Percentiles rank a stretch among this genome's conserved stretches.
These are phyloP conservation scores for Felis chaus DNA, from an alignment of 2,113 vertebrate genomes.

Conservation along the genomic window DNA sequence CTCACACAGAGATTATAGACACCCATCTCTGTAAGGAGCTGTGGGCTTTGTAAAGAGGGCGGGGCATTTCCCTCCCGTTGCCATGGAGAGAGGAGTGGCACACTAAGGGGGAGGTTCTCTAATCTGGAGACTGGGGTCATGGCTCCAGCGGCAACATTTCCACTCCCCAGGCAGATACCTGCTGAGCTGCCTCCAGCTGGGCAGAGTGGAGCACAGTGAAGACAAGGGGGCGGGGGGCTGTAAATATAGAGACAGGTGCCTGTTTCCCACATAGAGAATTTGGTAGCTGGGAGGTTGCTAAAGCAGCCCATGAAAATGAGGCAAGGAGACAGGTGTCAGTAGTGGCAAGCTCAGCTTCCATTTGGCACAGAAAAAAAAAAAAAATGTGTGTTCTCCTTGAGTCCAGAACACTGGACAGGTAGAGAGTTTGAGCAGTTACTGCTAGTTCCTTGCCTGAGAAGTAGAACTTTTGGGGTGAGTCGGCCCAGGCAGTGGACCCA, in stretches of 20 bases:
- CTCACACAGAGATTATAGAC: neutral
- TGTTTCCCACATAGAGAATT: neutral
- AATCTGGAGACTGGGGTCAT: neutral
- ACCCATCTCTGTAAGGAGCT: neutral
- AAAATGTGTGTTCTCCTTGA: neutral
- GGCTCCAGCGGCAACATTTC: neutral
- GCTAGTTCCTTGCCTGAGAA: neutral
- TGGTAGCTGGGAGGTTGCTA: neutral
- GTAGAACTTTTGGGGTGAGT: neutral
- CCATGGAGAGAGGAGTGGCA: neutral
- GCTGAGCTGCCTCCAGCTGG: neutral
- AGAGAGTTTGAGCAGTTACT: neutral
- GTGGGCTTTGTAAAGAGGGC: neutral
- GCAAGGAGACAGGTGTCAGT: neutral
- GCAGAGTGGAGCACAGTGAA: neutral
- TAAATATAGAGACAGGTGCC: neutral
- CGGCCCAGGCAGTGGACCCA: neutral
- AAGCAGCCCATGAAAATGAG: neutral
- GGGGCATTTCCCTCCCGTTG: neutral
- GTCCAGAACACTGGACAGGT: neutral
- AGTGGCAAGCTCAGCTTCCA: neutral
- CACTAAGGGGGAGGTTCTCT: neutral
- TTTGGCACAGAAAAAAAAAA: neutral
- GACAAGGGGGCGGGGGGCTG: rapidly evolving
- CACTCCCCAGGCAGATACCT: neutral